These are phyloP conservation scores for Psophia crepitans DNA, from an alignment of 2,113 vertebrate genomes.

Conservation along the genomic window DNA sequence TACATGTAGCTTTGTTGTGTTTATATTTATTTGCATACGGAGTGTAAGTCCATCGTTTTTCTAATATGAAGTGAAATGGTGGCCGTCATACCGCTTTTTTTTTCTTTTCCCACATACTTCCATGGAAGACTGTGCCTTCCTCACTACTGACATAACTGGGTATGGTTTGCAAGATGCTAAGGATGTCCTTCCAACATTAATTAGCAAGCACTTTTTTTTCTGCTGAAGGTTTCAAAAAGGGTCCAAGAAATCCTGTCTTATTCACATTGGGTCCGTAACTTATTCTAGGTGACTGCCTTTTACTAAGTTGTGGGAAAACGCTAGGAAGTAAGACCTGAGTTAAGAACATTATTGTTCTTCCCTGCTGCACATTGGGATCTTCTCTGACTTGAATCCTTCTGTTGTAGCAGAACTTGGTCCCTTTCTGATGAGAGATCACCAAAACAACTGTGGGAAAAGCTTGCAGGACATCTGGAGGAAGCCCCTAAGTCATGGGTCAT, in stretches of 20 bases:
- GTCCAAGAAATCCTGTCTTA: background rate
- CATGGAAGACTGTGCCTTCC: background rate
- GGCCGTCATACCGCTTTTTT: background rate
- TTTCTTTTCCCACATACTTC: background rate
- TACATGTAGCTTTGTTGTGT: background rate
- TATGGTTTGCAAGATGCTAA: background rate
- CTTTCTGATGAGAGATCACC: background rate
- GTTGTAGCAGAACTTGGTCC: background rate
- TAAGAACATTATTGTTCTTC: background rate
- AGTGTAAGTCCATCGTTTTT: background rate
- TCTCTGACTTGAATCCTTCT: background rate
- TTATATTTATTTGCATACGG: constrained; percentile 19
- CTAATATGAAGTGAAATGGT: background rate
- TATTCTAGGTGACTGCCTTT: background rate
- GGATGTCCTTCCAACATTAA: background rate
- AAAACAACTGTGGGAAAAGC: background rate
- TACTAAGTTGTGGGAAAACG: background rate
- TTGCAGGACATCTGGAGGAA: background rate
- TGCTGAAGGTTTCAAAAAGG: background rate
- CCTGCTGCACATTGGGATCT: background rate
- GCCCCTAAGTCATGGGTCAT: background rate
- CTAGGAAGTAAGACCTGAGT: background rate
- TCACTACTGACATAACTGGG: background rate
- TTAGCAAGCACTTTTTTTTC: background rate
- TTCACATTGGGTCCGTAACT: background rate